phyloP scores from a whole-genome alignment of 2,888 invertebrate genomes.

The Theretra japonica region DNA sequence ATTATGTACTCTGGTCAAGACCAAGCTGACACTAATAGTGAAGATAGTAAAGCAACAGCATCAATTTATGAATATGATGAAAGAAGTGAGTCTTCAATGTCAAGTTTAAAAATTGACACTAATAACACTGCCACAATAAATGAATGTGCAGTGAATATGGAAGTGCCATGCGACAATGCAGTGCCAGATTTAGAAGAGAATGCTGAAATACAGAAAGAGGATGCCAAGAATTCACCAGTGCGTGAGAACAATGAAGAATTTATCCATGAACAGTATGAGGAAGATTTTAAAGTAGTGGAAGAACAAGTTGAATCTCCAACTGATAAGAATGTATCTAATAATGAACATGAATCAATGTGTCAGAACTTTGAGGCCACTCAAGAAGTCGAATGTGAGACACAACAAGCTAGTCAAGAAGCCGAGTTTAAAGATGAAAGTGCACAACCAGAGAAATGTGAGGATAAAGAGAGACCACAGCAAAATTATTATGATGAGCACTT shows the following conservation, averaged over 20 bases:
- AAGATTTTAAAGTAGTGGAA: constrained; percentile 40
- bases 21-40: constrained; percentile 70
- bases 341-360: constrained; percentile 38
- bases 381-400: constrained; percentile 52
- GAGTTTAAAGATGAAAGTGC: constrained; percentile 50
- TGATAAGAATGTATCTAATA: constrained; percentile 44
- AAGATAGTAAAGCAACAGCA: constrained; percentile 71
- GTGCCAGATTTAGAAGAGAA: constrained; percentile 43
- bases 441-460: constrained; percentile 55
- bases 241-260: constrained; percentile 60
- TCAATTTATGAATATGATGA: constrained; percentile 78
- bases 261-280: constrained; percentile 49
- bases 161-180: constrained; percentile 44
- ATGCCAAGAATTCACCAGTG: constrained; percentile 41
- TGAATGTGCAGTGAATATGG: constrained; percentile 52
- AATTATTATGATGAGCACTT: constrained; percentile 87
- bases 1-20: constrained; percentile 65
- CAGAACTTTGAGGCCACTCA: constrained; percentile 58
- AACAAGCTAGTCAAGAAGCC: constrained; percentile 44
- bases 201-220: constrained; percentile 45
- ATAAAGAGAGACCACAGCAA: constrained; percentile 60
- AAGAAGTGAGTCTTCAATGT: constrained; percentile 69
- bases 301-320: constrained; percentile 36
- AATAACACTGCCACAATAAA: constrained; percentile 57
- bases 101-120: constrained; percentile 73